Base-by-base conservation (phyloP, 2,113 vertebrate species). In the Platysteira castanea region DNA sequence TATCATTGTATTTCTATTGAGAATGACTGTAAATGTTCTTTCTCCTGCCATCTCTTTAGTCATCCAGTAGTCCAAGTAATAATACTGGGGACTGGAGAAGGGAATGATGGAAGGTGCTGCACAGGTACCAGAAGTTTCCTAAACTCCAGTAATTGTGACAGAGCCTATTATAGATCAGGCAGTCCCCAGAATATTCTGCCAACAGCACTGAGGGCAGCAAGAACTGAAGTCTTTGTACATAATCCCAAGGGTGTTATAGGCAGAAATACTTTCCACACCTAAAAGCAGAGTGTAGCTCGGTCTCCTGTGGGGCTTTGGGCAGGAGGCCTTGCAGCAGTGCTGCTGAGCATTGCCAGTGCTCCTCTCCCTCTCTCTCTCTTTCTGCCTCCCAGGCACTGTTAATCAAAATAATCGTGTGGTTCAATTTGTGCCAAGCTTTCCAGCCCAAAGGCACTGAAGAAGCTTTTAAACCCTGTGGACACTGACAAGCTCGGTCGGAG, bases 401-500 rank as follows among this genome's bases (percentile, higher is more conserved):
- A 54, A 75, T 75, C 65, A 68, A 61, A 80, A 67, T 64, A 53
- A 28, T 56, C 28, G 75, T 86, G 46, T 61, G 46, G 23, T 69
- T 93, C 87, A 76, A 7, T 57, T 39, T 54, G 11, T 86, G 85
- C 75, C 53, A 37, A n/a, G 52, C 4, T 69, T 70, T 74, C 52
- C 79, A 82, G 84, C 83, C 46, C 83, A 86, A 67, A 90, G 83
- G 60, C 44, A 15, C 15, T 76, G 70, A 65, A 91, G 59, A 52
- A 73, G 63, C 64, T 89, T 96, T 91, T 61, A 91, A 87, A 75
- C n/a, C n/a, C n/a, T n/a, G n/a, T n/a, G n/a, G n/a, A n/a, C n/a
- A n/a, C n/a, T n/a, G n/a, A n/a, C n/a, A n/a, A n/a, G n/a, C n/a
- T n/a, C n/a, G n/a, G n/a, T n/a, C n/a, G n/a, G n/a, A n/a, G n/a